Percentiles rank a stretch among this genome's conserved stretches.
Conservation (phyloP, 2,888 invertebrate genomes). For the Cataglyphis livida region DNA sequence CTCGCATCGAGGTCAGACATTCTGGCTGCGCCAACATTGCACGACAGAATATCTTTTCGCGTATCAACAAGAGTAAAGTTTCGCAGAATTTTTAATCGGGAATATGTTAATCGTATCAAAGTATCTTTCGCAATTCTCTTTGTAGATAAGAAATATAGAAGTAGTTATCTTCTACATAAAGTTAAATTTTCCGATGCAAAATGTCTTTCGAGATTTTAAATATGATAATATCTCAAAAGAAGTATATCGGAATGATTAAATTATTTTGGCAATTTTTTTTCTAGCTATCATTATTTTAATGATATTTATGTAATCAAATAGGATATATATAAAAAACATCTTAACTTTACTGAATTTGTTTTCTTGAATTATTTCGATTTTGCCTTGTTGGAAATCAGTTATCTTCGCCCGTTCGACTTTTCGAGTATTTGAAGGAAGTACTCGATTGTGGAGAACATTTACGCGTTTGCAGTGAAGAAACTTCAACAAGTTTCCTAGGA, state of each 20-base stretch:
- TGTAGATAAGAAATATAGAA: neutral
- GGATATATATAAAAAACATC: neutral
- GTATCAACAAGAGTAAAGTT: neutral
- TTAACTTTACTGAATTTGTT: slow-evolving; percentile 1
- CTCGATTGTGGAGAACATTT: slow-evolving; percentile 49
- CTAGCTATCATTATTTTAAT: neutral
- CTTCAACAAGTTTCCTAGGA: slow-evolving; percentile 73
- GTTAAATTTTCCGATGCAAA: neutral
- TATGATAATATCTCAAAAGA: neutral
- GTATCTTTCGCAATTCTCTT: neutral
- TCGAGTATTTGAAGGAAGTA: slow-evolving; percentile 44
- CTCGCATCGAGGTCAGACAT: slow-evolving; percentile 42
- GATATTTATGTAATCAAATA: neutral
- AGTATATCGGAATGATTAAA: neutral
- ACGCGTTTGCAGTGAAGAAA: slow-evolving; percentile 58
- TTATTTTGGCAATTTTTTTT: neutral
- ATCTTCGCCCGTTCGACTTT: slow-evolving; percentile 47
- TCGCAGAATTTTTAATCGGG: neutral
- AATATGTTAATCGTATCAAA: neutral
- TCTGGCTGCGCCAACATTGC: neutral
- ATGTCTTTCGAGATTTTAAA: neutral
- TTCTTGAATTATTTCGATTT: slow-evolving; percentile 31
- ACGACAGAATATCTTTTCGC: slow-evolving; percentile 1
- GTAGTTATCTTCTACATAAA: neutral
- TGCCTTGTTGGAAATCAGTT: slow-evolving; percentile 7